These are phyloP conservation scores for Thymelicus lineola DNA, from an alignment of 2,888 invertebrate genomes.

Conservation along the genomic window DNA sequence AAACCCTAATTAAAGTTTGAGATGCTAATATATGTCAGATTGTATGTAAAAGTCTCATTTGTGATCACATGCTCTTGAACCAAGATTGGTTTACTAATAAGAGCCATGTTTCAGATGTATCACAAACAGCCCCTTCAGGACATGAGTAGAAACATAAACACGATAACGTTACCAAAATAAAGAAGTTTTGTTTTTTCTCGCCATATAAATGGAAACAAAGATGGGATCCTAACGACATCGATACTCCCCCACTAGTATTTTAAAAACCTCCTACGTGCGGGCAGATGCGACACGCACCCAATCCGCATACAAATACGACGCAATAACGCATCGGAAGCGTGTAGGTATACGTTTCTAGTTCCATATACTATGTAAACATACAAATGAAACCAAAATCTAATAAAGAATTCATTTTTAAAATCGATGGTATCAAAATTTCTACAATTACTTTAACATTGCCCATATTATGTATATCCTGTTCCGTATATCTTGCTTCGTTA, in stretches of 20 bases:
- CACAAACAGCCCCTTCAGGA: conserved; percentile 9
- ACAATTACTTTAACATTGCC: too few relatives aligned
- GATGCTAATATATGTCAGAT: too few relatives aligned
- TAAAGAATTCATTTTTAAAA: not conserved
- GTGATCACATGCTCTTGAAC: too few relatives aligned
- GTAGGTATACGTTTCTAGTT: not conserved
- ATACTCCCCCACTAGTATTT: conserved; percentile 59
- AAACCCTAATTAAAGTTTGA: too few relatives aligned
- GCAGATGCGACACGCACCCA: conserved; percentile 73
- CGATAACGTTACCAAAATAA: conserved; percentile 12
- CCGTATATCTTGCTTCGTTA: too few relatives aligned
- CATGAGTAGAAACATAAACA: conserved; percentile 28
- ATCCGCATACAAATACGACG: conserved; percentile 76
- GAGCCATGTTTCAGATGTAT: too few relatives aligned
- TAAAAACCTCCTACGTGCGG: conserved; percentile 64
- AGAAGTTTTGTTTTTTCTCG: conserved; percentile 30
- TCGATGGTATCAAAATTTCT: too few relatives aligned
- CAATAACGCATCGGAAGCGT: conserved; percentile 65
- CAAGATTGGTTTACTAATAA: too few relatives aligned
- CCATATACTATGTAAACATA: not conserved
- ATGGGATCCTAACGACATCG: conserved; percentile 53
- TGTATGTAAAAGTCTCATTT: too few relatives aligned
- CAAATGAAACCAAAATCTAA: not conserved
- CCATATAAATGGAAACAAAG: conserved; percentile 33
- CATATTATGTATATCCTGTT: too few relatives aligned